Evolutionary conservation across 2,797 vertebrate genomes (phyloP).

Genomic region (Myoxocephalus aenaeus): DNA sequence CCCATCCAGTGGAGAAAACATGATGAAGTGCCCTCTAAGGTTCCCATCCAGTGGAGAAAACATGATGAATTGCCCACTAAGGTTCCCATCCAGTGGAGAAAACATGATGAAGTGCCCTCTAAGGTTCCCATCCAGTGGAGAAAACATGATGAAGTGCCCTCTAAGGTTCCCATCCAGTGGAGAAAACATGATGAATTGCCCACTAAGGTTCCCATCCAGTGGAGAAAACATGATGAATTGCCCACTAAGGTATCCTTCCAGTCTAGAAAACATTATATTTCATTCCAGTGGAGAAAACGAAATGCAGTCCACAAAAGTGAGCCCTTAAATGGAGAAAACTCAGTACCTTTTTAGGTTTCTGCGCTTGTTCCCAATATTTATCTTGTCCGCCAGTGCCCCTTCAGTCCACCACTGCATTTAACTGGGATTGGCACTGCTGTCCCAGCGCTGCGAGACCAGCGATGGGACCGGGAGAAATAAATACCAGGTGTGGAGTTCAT

Average conservation of each 20-base stretch:
- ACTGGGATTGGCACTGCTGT: not conserved
- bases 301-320: not conserved
- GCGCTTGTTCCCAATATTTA: not conserved
- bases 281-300: not conserved
- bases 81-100: not conserved
- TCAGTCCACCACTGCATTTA: not conserved
- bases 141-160: not conserved
- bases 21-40: too few species aligned
- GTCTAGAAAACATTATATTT: too few species aligned
- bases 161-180: not conserved
- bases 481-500: not conserved
- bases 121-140: too few species aligned
- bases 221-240: too few species aligned
- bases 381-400: not conserved
- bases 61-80: too few species aligned
- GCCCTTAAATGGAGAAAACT: not conserved
- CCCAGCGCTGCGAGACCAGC: not conserved
- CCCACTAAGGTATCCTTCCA: not conserved
- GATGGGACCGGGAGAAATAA: not conserved
- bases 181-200: not conserved
- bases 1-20: too few species aligned
- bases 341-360: too few species aligned
- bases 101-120: not conserved
- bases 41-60: too few species aligned
- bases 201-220: too few species aligned